Evolutionary conservation across 2,888 invertebrate species (phyloP).

Genomic region (Agrilus cyanescens): DNA sequence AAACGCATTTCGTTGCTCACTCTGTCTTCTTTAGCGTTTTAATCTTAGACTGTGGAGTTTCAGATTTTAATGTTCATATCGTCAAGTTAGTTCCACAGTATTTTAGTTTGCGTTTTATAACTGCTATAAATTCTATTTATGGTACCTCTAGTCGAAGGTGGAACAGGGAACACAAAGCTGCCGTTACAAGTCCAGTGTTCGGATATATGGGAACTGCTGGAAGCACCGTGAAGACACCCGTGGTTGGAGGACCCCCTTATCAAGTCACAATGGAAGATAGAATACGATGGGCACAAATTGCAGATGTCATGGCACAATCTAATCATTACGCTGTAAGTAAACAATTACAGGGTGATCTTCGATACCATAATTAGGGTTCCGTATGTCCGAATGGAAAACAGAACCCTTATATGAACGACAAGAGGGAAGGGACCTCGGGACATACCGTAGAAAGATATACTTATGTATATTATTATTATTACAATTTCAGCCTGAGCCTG

Average conservation of each 20-base stretch:
- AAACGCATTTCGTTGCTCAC: not conserved
- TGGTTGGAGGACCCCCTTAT: slow-evolving; percentile 65
- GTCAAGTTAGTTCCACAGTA: no score
- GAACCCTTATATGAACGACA: no score
- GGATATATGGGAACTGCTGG: slow-evolving; percentile 70
- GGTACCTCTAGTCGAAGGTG: slow-evolving; percentile 60
- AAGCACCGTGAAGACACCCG: slow-evolving; percentile 58
- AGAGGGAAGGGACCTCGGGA: no score
- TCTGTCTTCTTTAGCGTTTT: not conserved
- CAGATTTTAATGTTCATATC: not conserved
- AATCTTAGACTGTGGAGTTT: no score
- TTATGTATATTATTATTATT: slow-evolving; percentile 5
- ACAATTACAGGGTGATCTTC: not conserved
- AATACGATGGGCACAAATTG: slow-evolving; percentile 79
- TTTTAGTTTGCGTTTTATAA: no score
- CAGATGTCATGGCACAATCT: slow-evolving; percentile 77
- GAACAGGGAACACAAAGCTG: slow-evolving; percentile 78
- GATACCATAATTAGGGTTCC: no score
- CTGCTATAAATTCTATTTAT: no score
- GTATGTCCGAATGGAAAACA: no score
- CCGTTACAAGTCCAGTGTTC: slow-evolving; percentile 71
- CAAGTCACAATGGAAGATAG: slow-evolving; percentile 69
- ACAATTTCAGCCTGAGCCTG: slow-evolving; percentile 54
- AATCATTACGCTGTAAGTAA: slow-evolving; percentile 72
- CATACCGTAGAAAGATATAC: no score